Percentiles rank a stretch among this genome's conserved stretches.
Conservation (phyloP, 2,113 vertebrate species). For the Paratilapia polleni region DNA sequence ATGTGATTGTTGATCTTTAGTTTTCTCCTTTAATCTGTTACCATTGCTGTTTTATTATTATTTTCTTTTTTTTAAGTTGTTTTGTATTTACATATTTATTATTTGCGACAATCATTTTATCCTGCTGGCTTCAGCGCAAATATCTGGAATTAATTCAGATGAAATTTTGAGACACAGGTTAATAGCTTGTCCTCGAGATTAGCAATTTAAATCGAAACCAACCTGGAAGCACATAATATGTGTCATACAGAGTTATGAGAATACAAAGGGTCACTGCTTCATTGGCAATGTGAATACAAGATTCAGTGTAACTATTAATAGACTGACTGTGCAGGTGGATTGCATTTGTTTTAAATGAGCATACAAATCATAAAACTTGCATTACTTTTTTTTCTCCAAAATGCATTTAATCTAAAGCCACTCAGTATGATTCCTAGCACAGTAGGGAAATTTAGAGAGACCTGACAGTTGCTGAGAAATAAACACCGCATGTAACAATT, state of each 20-base stretch:
- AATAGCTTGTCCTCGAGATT: conserved; percentile 35
- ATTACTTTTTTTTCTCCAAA: not conserved
- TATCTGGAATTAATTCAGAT: conserved; percentile 18
- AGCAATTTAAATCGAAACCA: conserved; percentile 12
- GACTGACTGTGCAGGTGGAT: not conserved
- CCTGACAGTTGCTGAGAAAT: not conserved
- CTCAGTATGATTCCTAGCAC: not conserved
- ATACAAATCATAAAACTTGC: not conserved
- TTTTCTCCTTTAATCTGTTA: not conserved
- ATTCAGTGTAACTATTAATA: not conserved
- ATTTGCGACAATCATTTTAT: not conserved
- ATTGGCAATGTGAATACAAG: not conserved
- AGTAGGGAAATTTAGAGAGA: not conserved
- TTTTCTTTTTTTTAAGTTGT: not conserved
- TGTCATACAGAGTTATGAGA: not conserved
- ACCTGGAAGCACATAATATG: conserved; percentile 16
- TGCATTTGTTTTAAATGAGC: not conserved
- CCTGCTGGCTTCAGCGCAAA: not conserved
- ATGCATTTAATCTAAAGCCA: not conserved
- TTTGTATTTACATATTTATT: not conserved
- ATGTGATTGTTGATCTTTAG: not conserved
- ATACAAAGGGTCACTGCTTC: not conserved
- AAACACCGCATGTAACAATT: not conserved
- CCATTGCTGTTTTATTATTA: not conserved
- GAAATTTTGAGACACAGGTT: conserved; percentile 27